Evolutionary conservation across 2,888 invertebrate species (phyloP).

Genomic region (Dicyrtomina minuta): DNA sequence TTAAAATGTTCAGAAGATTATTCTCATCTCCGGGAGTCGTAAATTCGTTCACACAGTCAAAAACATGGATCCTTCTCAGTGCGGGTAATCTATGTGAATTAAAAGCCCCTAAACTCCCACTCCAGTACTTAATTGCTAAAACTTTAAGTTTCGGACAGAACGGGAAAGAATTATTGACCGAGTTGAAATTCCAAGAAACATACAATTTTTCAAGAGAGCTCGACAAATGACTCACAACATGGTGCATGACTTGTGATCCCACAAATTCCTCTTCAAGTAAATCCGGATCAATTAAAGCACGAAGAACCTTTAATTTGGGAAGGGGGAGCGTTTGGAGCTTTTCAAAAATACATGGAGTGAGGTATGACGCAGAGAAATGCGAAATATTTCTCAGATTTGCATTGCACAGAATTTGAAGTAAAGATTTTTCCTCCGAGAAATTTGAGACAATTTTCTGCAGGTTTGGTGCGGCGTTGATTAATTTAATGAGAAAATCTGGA

Average conservation of each 20-base stretch:
- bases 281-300: background rate
- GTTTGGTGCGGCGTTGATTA: too few relatives aligned
- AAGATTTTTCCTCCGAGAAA: too few relatives aligned
- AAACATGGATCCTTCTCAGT: background rate
- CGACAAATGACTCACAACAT: background rate
- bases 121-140: constrained; percentile 9
- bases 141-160: background rate
- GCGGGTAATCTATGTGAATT: background rate
- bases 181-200: constrained; percentile 18
- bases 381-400: background rate
- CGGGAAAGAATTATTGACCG: constrained; percentile 2
- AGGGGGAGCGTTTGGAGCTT: background rate
- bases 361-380: background rate
- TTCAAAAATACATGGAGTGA: background rate
- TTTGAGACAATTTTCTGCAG: too few relatives aligned
- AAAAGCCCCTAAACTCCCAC: constrained; percentile 12
- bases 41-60: constrained; percentile 9
- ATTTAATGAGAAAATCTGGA: too few relatives aligned
- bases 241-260: background rate
- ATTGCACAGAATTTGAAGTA: constrained; percentile 7
- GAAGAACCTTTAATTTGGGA: background rate
- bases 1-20: too few relatives aligned
- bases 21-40: background rate
- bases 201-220: background rate
- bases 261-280: constrained; percentile 6